Evolutionary conservation across 2,113 vertebrate species (phyloP).

Genomic region (Cacatua alba): DNA sequence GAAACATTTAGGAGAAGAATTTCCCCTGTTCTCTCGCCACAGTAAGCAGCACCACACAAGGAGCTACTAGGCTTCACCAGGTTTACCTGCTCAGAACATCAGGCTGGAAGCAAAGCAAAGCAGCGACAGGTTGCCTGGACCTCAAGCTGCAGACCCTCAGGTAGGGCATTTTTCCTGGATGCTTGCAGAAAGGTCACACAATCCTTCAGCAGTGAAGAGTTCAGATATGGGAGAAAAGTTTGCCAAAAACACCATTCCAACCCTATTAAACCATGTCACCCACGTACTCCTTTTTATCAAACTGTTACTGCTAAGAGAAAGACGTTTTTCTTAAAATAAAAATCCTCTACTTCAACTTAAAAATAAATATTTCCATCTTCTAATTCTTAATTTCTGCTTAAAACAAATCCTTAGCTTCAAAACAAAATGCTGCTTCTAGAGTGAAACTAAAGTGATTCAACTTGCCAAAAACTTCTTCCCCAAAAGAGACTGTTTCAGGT

Average conservation of each 20-base stretch:
- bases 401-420: background rate
- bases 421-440: background rate
- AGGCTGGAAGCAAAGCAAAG: background rate
- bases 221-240: background rate
- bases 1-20: background rate
- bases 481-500: constrained; percentile 55
- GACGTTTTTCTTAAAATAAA: background rate
- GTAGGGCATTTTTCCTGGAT: background rate
- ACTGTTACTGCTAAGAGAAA: background rate
- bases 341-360: background rate
- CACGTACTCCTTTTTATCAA: background rate
- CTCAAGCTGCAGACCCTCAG: background rate
- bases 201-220: background rate
- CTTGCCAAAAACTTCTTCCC: constrained; percentile 55
- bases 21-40: accelerated
- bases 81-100: background rate
- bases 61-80: background rate
- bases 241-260: background rate
- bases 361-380: background rate
- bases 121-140: accelerated
- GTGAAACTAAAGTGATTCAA: background rate
- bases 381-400: background rate
- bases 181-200: background rate
- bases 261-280: background rate
- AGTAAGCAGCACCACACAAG: background rate